Evolutionary conservation across 2,113 vertebrate genomes (phyloP).

Genomic region (Siphamia tubifer): DNA sequence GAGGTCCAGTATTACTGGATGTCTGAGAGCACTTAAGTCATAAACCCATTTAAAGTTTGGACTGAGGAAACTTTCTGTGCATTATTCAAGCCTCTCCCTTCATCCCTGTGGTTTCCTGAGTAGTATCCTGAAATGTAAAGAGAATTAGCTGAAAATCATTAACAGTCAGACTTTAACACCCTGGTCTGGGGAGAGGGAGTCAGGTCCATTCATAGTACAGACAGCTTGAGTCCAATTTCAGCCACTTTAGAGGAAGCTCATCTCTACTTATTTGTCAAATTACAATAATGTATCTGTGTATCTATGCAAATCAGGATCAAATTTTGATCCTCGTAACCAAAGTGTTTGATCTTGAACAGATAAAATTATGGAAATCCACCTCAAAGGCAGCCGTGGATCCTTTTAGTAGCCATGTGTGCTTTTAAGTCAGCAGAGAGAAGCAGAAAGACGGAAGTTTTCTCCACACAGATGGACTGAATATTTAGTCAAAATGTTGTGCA

Average conservation of each 20-base stretch:
- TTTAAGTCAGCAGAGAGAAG: neutral
- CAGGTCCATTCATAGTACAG: neutral
- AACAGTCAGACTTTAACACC: neutral
- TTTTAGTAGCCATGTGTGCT: neutral
- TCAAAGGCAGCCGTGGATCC: neutral
- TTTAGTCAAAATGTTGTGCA: constrained; percentile 17
- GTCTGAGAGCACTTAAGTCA: constrained; percentile 61
- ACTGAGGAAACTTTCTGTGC: constrained; percentile 31
- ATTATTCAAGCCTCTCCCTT: constrained; percentile 33
- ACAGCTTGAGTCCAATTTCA: neutral
- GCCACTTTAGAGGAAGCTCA: neutral
- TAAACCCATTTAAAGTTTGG: constrained; percentile 44
- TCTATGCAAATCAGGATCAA: constrained; percentile 8
- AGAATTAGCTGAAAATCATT: neutral
- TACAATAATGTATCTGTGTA: neutral
- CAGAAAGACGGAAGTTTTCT: neutral
- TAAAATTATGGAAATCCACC: constrained; percentile 5
- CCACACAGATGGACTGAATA: constrained; percentile 5
- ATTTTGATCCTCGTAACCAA: neutral
- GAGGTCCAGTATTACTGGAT: constrained; percentile 35
- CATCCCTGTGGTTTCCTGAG: neutral
- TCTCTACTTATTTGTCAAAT: constrained; percentile 6
- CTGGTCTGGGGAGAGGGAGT: neutral
- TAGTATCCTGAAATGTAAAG: constrained; percentile 1
- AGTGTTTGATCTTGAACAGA: neutral